Percentiles rank a stretch among this genome's conserved stretches.
phyloP scores from a whole-genome alignment of 2,797 vertebrate species.

The Hippoglossus hippoglossus region DNA sequence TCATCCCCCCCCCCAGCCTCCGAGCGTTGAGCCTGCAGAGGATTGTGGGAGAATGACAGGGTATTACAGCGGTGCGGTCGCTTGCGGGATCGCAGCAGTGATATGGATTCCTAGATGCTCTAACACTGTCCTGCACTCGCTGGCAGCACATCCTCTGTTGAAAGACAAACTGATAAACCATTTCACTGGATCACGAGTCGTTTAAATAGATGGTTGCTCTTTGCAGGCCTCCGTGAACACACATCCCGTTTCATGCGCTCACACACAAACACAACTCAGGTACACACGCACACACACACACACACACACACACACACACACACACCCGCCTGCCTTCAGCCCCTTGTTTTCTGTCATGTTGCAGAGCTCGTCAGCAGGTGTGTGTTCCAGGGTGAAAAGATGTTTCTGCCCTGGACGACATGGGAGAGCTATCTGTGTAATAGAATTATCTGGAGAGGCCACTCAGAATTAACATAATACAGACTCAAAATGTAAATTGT shows the following conservation, averaged over 20 bases:
- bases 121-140: conserved; percentile 20
- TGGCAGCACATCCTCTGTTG: conserved; percentile 35
- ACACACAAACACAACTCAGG: background rate
- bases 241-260: conserved; percentile 24
- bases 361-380: conserved; percentile 64
- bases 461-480: conserved; percentile 84
- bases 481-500: conserved; percentile 81
- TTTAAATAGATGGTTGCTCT: conserved; percentile 64
- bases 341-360: conserved; percentile 63
- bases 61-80: conserved; percentile 44
- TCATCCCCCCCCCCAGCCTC: conserved; percentile 23
- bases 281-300: conserved; percentile 39
- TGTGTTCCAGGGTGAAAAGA: conserved; percentile 70
- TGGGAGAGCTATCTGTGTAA: conserved; percentile 77
- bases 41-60: conserved; percentile 47
- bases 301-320: conserved; percentile 29
- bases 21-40: conserved; percentile 27
- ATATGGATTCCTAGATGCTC: conserved; percentile 41
- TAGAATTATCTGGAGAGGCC: conserved; percentile 82
- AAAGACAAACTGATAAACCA: conserved; percentile 55
- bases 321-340: conserved; percentile 47
- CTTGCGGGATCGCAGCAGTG: conserved; percentile 44
- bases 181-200: conserved; percentile 56
- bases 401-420: conserved; percentile 73
- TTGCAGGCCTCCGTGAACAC: conserved; percentile 34